phyloP scores from a whole-genome alignment of 1,140 invertebrate genomes.

The Eriosoma lanigerum region DNA sequence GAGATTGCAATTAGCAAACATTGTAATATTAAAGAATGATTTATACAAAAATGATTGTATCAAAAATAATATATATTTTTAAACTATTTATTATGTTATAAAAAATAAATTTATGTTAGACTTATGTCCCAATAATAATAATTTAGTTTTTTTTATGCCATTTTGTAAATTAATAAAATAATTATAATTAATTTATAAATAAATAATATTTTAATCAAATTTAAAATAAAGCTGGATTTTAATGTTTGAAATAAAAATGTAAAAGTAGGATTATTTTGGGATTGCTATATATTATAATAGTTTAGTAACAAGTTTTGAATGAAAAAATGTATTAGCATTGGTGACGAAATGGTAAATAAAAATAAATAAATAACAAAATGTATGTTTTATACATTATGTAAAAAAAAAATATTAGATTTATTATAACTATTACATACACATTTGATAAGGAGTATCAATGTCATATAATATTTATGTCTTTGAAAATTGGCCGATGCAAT shows the following conservation, averaged over 20 bases:
- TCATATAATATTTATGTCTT: not conserved
- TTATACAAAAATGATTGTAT: not conserved
- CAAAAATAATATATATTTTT: not conserved
- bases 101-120: too few relatives aligned
- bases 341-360: too few relatives aligned
- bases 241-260: too few relatives aligned
- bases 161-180: not conserved
- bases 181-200: not conserved
- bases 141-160: not conserved
- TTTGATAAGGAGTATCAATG: too few relatives aligned
- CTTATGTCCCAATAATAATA: not conserved
- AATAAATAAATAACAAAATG: too few relatives aligned
- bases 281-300: too few relatives aligned
- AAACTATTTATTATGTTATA: constrained; percentile 8
- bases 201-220: not conserved
- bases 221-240: constrained; percentile 10
- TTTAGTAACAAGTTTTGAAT: too few relatives aligned
- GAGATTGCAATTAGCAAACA: not conserved
- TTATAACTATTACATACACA: too few relatives aligned
- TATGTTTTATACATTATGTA: too few relatives aligned
- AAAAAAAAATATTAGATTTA: too few relatives aligned
- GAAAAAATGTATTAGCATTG: too few relatives aligned
- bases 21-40: not conserved
- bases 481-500: not conserved
- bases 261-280: too few relatives aligned